phyloP scores from a whole-genome alignment of 2,797 vertebrate genomes.

The Tangara arthus region DNA sequence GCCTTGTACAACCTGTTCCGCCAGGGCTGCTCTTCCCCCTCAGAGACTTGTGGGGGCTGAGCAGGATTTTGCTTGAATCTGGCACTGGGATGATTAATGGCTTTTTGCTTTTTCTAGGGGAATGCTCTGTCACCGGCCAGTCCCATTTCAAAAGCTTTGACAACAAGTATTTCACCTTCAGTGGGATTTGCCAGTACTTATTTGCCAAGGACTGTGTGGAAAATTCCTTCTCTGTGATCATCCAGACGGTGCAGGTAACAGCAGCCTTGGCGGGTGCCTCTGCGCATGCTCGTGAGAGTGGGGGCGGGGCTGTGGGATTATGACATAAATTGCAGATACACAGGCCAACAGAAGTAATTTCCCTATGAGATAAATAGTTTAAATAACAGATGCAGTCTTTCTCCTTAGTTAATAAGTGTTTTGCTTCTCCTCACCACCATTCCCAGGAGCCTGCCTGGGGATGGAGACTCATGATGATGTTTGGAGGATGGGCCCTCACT shows the following conservation, averaged over 20 bases:
- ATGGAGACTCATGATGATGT: rapidly evolving
- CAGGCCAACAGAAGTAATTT: neutral
- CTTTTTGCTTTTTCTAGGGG: slow-evolving; percentile 75
- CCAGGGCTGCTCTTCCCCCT: neutral
- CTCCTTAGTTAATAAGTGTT: slow-evolving; percentile 4
- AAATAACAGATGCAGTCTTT: slow-evolving; percentile 15
- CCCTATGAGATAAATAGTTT: slow-evolving; percentile 22
- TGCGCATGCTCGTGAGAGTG: rapidly evolving
- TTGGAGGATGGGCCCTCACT: neutral
- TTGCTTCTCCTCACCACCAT: neutral
- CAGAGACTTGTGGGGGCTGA: neutral
- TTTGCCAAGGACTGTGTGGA: slow-evolving; percentile 87
- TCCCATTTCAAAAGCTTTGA: slow-evolving; percentile 98
- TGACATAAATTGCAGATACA: neutral
- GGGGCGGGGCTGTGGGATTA: neutral
- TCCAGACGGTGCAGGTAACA: slow-evolving; percentile 91
- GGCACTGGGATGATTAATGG: neutral
- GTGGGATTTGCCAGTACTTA: slow-evolving; percentile 90
- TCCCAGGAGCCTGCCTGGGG: neutral
- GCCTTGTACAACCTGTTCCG: neutral
- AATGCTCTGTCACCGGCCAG: slow-evolving; percentile 93
- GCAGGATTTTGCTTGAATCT: neutral
- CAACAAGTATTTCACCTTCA: slow-evolving; percentile 93
- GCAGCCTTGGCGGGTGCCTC: neutral
- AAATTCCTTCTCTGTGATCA: slow-evolving; percentile 84